Percentiles rank a stretch among this genome's conserved stretches.
Evolutionary conservation across 2,797 vertebrate species (phyloP).

Genomic region (Florisuga fusca): DNA sequence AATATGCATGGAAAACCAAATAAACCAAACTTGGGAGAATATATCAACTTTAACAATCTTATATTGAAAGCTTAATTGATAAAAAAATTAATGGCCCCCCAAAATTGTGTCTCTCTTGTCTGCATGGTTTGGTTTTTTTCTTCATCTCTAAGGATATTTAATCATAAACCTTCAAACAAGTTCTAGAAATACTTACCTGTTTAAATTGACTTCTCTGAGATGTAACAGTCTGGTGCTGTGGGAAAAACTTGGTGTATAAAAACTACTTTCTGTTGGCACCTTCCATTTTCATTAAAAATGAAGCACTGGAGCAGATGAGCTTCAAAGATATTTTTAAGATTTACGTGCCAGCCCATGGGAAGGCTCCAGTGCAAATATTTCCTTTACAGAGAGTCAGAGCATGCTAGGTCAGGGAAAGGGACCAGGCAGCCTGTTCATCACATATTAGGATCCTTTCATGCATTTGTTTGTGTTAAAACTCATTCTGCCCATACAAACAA

Average conservation of each 20-base stretch:
- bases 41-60: neutral
- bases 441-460: conserved; percentile 59
- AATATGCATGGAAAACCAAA: neutral
- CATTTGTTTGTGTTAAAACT: conserved; percentile 61
- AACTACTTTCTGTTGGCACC: conserved; percentile 46
- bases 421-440: conserved; percentile 58
- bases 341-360: conserved; percentile 69
- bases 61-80: neutral
- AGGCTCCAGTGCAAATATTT: conserved; percentile 65
- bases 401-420: conserved; percentile 53
- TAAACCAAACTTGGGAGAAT: neutral
- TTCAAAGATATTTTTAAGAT: conserved; percentile 76
- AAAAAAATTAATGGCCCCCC: neutral
- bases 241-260: conserved; percentile 40
- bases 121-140: neutral
- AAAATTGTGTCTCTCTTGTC: neutral
- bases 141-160: conserved; percentile 8
- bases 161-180: conserved; percentile 33
- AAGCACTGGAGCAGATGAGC: conserved; percentile 70
- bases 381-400: conserved; percentile 37
- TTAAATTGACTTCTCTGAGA: conserved; percentile 61
- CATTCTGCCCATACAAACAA: conserved; percentile 45
- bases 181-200: conserved; percentile 26
- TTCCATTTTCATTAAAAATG: conserved; percentile 78
- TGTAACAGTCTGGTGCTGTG: conserved; percentile 19